Base-by-base conservation (phyloP, 2,797 vertebrate species). In the Distichodus sexfasciatus region DNA sequence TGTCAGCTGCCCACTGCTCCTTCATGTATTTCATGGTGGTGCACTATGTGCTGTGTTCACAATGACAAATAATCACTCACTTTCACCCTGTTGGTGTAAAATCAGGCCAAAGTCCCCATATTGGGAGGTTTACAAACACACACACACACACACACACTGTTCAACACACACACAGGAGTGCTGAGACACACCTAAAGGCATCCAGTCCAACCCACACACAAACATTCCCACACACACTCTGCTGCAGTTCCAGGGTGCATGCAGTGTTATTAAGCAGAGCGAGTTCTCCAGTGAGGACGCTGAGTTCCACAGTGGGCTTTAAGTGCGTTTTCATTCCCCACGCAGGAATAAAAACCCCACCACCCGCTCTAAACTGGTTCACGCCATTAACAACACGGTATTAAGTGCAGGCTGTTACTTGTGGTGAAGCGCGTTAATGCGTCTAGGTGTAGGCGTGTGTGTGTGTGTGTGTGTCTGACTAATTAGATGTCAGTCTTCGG, bases 381-480 rank as follows among this genome's bases (percentile, higher is more conserved):
- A 72, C 48, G 43, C 76, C 71, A 83, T 81, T 77, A 76, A 77
- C 66, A 77, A 50, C 74, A 36, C 48, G 65, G 82, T 82, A 79
- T 75, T 79, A 81, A 66, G 46, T 36, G 57, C 17, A 23, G 14
- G 26, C 38, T 66, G 51, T 58, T 72, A 59, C 61, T 64, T 72
- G 60, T 29, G 47, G 46, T 53, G 33, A 36, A 48, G 12, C 57
- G 43, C 62, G 57, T 68, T 41, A 70, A 66, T 57, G 58, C 51
- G 50, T 43, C n/a, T n/a, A n/a, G n/a, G 43, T 19, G 46, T 36
- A 19, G 43, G n/a, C 33, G 24, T 15, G 55, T 66, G 59, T 43
- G 43, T 19, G 58, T 11, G 59, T 26, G 53, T 31, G 24, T 19
- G 50, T 43, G 66, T 73, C 63, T 66, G 67, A 71, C 81, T 74